Evolutionary conservation across 2,113 vertebrate genomes (phyloP).

Genomic region (Diglossa brunneiventris): DNA sequence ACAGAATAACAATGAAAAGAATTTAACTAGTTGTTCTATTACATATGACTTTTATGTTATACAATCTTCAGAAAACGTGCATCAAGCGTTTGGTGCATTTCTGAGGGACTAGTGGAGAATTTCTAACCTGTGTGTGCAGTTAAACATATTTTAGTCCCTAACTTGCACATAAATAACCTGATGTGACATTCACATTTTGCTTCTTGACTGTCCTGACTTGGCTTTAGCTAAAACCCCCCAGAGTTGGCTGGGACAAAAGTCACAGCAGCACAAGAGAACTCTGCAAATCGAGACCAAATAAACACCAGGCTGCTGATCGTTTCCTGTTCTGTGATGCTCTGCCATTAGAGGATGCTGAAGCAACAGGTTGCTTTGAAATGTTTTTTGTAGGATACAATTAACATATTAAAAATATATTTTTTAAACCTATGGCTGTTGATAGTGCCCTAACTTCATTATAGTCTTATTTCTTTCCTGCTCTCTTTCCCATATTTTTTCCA

Average conservation of each 20-base stretch:
- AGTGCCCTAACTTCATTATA: background rate
- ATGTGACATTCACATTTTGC: background rate
- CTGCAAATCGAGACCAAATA: background rate
- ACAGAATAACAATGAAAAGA: background rate
- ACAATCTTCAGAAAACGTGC: background rate
- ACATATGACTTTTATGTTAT: background rate
- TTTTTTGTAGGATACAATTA: background rate
- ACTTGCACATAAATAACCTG: background rate
- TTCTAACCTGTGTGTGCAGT: background rate
- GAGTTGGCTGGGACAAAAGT: background rate
- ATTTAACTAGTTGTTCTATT: background rate
- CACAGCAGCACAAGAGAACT: background rate
- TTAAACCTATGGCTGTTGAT: background rate
- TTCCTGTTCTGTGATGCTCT: background rate
- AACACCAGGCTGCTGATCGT: background rate
- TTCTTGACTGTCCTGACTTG: background rate
- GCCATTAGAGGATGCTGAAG: background rate
- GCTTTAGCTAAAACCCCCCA: background rate
- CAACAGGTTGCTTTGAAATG: background rate
- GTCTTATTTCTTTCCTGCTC: background rate
- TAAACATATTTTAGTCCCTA: background rate
- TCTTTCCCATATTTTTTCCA: background rate
- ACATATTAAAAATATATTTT: background rate
- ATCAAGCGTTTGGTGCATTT: background rate
- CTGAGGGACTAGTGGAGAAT: background rate